Evolutionary conservation across 2,888 invertebrate genomes (phyloP), one percentile per base, ranked within the genome.

Genomic region (Oligia strigilis): DNA sequence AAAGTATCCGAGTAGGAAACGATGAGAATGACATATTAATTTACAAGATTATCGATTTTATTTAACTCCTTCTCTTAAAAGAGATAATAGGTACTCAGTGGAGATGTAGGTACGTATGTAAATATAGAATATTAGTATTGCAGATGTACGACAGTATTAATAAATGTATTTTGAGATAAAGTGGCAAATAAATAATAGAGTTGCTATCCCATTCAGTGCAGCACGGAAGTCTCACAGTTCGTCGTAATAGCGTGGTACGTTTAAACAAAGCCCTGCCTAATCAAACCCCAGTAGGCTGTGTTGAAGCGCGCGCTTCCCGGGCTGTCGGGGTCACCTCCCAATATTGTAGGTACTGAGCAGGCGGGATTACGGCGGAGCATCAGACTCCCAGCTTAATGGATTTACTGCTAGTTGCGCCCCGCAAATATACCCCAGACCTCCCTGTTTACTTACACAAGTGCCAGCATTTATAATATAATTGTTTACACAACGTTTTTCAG

Each of bases 301-400:
- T 75, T 82, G 81, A 76, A 77, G 80, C 46, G 79, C 62, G 55
- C 80, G 75, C 70, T 78, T 60, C 78, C 40, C 67, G 49, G 73
- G 17, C 6, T 58, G 55, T 74, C 69, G 82, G 81, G 87, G 88
- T 86, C 87, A 85, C 79, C 84, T 88, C 84, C 87, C 88, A 89
- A 91, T 89, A 88, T 90, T 87, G 85, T 81, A 75, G 70, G 74
- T 76, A 84, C 87, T 82, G 79, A 91, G 90, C 87, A 89, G 86
- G 78, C 81, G 85, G 91, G 93, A 93, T 94, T 94, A 94, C 86
- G 87, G 85, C 87, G 85, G 89, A 89, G 90, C 91, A 91, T 85
- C 87, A 87, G 91, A 89, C 90, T 90, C 87, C 85, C 70, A 86
- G 84, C 89, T 91, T 93, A 94, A 93, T 94, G 91, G 93, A 93